Evolutionary conservation across 2,888 invertebrate species (phyloP).

Genomic region (Helobdella robusta): DNA sequence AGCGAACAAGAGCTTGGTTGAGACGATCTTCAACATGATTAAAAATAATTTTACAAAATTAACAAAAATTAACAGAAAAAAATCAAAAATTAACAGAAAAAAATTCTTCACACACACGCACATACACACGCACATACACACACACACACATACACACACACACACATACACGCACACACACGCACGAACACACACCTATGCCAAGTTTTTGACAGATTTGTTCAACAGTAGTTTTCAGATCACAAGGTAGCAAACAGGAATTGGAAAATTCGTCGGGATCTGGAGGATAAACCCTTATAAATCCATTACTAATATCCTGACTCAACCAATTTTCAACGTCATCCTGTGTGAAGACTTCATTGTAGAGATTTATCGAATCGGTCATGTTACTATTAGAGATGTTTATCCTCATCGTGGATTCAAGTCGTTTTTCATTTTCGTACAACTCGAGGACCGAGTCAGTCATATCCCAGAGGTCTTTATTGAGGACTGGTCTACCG

Average conservation of each 20-base stretch:
- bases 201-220: constrained; percentile 39
- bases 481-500: constrained; percentile 35
- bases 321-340: constrained; percentile 41
- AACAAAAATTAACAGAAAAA: too few species aligned
- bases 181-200: too few species aligned
- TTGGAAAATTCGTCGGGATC: constrained; percentile 36
- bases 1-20: too few species aligned
- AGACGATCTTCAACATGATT: too few species aligned
- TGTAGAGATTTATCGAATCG: not conserved
- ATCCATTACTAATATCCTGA: constrained; percentile 45
- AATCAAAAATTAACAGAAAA: too few species aligned
- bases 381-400: not conserved
- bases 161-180: too few species aligned
- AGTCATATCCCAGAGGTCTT: constrained; percentile 47
- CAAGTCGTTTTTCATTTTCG: constrained; percentile 28
- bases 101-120: too few species aligned
- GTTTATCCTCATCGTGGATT: constrained; percentile 16
- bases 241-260: constrained; percentile 46
- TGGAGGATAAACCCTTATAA: constrained; percentile 45
- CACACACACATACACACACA: too few species aligned
- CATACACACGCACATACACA: too few species aligned
- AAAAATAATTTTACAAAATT: too few species aligned
- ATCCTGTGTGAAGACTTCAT: not conserved
- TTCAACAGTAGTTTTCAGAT: constrained; percentile 45
- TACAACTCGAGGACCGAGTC: constrained; percentile 46